Evolutionary conservation across 2,113 vertebrate genomes (phyloP).

Genomic region (Ctenodactylus gundi): DNA sequence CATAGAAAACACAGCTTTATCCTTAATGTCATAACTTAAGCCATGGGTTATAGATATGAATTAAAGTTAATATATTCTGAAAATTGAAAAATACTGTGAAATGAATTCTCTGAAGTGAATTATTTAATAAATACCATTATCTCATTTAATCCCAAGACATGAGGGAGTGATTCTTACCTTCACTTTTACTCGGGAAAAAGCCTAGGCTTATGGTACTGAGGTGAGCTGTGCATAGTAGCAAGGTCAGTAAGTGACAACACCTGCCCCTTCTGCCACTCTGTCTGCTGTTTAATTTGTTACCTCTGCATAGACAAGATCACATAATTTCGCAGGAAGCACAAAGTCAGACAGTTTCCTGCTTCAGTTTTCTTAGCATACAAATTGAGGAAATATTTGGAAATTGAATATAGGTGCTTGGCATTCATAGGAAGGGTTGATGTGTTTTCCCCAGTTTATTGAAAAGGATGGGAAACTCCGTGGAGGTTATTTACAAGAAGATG

Average conservation of each 20-base stretch:
- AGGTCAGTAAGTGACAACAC: neutral
- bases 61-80: neutral
- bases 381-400: neutral
- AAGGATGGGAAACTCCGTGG: no score
- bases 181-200: neutral
- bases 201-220: neutral
- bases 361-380: neutral
- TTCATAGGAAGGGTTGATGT: neutral
- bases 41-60: neutral
- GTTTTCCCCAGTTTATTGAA: neutral
- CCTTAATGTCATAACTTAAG: neutral
- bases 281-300: neutral
- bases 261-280: neutral
- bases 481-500: neutral
- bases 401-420: neutral
- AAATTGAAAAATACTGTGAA: neutral
- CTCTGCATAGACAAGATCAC: neutral
- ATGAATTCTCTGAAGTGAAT: neutral
- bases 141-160: neutral
- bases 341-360: neutral
- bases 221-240: neutral
- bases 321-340: neutral
- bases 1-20: neutral
- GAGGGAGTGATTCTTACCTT: neutral
- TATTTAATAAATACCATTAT: neutral